Evolutionary conservation across 2,797 vertebrate species (phyloP), one percentile per base, ranked within the genome.

Genomic region (Poecilia wingei): DNA sequence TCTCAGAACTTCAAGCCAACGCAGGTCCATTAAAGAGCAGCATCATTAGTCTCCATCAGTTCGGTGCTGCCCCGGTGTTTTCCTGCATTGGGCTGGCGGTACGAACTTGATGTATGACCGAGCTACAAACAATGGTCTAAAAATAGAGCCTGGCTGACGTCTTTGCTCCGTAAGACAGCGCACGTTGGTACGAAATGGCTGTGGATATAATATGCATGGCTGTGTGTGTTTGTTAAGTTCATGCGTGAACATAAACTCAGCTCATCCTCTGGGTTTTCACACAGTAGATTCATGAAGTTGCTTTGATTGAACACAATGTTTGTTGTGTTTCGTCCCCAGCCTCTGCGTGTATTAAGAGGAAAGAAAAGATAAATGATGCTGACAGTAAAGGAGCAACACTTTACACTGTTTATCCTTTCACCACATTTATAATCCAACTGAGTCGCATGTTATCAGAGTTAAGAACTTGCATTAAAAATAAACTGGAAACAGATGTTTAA

Each of bases 21-120:
- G n/a, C 72, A 14, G 75, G 87, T 87, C 87, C 89, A 93, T 94
- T 93, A 93, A 84, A 83, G 79, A 61, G 53, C 46, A 72, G 82
- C 80, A 88, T 92, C 92, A 91, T 94, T 93, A 92, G 91, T 96
- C 94, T 92, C 89, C 76, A 86, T 93, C 92, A 94, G 89, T 79
- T 94, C 91, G 89, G 82, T 89, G 87, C 91, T 87, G 88, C 88
- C 88, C 90, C 79, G 73, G 85, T 90, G 83, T 92, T 90, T 93
- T 88, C 87, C 86, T 84, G 77, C 76, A 80, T 76, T 72, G 79
- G 75, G 80, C 79, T 59, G 82, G 85, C 89, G 85, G 93, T 92
- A 89, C 90, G 84, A 92, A 93, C 91, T 92, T 94, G 93, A 95
- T 94, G 88, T 89, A 95, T 94, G 70, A 74, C 93, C 79, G 31